A percentile compares a stretch with the other conserved stretches of the same genome.
Evolutionary conservation across 2,888 invertebrate species (phyloP).

Genomic region (Ischnura elegans): DNA sequence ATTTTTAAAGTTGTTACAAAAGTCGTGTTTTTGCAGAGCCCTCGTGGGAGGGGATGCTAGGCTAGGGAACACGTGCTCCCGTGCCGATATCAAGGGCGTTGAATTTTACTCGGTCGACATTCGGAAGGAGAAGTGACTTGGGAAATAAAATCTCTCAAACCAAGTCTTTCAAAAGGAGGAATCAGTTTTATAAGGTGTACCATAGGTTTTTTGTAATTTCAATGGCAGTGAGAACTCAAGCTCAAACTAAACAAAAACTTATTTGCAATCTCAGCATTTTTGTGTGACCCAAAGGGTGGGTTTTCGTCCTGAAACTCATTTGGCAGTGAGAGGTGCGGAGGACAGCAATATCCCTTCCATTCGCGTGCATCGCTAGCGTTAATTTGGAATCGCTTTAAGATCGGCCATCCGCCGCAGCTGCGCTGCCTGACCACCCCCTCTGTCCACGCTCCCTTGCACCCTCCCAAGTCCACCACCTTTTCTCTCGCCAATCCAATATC

Average conservation of each 20-base stretch:
- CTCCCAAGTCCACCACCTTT: background rate
- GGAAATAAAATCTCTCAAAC: too few relatives aligned
- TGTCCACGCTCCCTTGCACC: background rate
- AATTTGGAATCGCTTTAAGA: background rate
- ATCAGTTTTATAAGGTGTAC: too few relatives aligned
- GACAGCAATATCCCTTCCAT: background rate
- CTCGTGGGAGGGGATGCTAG: background rate
- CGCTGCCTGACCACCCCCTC: background rate
- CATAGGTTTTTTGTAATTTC: too few relatives aligned
- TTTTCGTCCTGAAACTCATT: background rate
- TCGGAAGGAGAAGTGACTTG: background rate
- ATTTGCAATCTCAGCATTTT: too few relatives aligned
- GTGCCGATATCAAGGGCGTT: background rate
- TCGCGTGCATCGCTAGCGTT: background rate
- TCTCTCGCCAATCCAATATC: background rate
- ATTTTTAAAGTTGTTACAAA: background rate
- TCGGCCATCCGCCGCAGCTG: background rate
- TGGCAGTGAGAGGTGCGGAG: background rate
- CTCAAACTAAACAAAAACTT: too few relatives aligned
- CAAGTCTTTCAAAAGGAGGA: too few relatives aligned
- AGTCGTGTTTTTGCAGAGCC: background rate
- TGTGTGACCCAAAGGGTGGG: background rate
- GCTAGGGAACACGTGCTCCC: background rate
- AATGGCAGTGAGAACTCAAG: too few relatives aligned
- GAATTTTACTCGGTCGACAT: background rate